These are phyloP conservation scores for Aurelia aurita complex sp. Pacific DNA, from an alignment of 30 jellyfish, hydroid and myxozoan genomes.

Conservation along the genomic window DNA sequence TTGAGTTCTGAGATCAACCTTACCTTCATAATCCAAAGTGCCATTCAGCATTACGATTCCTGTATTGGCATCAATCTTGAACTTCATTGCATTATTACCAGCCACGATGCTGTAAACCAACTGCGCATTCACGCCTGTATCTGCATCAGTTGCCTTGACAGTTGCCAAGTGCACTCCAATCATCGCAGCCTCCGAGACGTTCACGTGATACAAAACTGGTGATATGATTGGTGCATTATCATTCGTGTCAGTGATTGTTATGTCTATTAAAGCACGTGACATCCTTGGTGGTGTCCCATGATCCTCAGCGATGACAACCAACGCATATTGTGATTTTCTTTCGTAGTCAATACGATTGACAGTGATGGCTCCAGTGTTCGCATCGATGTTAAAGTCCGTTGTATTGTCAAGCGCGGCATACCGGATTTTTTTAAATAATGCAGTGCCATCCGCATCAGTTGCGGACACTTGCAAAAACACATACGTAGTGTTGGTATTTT, in stretches of 20 bases:
- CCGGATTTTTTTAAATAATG: conserved; percentile 17
- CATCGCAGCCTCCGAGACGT: conserved; percentile 89
- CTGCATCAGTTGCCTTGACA: conserved; percentile 82
- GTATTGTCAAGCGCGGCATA: conserved; percentile 74
- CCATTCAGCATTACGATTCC: conserved; percentile 71
- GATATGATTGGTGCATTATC: conserved; percentile 78
- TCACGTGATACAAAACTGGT: conserved; percentile 49
- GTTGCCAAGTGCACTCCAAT: conserved; percentile 40
- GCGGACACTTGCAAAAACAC: conserved; percentile 68
- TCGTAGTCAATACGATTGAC: conserved; percentile 67
- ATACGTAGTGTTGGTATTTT: conserved; percentile 37
- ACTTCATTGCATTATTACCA: conserved; percentile 39
- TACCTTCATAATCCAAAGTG: conserved; percentile 65
- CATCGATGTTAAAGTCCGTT: conserved; percentile 63
- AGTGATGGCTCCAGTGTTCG: conserved; percentile 69
- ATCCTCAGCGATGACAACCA: conserved; percentile 85
- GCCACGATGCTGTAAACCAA: conserved; percentile 49
- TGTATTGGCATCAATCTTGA: conserved; percentile 50
- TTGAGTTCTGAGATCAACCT: neutral
- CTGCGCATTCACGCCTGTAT: conserved; percentile 66
- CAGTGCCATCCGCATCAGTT: conserved; percentile 78
- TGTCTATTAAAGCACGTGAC: conserved; percentile 72
- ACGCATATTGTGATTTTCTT: conserved; percentile 55
- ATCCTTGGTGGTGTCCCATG: conserved; percentile 68
- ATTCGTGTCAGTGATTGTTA: conserved; percentile 71